Percentiles rank a stretch among this genome's conserved stretches.
Evolutionary conservation across 2,888 invertebrate species (phyloP).

Genomic region (Branchellion lobata): DNA sequence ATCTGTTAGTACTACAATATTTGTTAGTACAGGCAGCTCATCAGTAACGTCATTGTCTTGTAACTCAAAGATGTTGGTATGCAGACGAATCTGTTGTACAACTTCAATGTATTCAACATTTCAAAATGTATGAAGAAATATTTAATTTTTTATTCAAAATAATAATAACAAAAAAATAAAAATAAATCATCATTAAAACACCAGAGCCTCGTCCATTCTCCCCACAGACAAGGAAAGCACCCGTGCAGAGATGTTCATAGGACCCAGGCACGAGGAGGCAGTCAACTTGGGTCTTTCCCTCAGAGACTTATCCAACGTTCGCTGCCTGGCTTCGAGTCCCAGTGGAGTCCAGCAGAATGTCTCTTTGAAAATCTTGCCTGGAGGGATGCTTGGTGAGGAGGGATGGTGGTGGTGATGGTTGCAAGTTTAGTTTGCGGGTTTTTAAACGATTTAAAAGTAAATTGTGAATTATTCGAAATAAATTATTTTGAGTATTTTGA

Average conservation of each 20-base stretch:
- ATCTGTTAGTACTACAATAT: not conserved
- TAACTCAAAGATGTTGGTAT: too few relatives aligned
- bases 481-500: too few relatives aligned
- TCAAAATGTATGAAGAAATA: too few relatives aligned
- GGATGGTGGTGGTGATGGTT: not conserved
- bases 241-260: slow-evolving; percentile 20
- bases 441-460: too few relatives aligned
- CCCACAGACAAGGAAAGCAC: slow-evolving; percentile 21
- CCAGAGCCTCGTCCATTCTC: not conserved
- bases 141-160: too few relatives aligned
- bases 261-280: not conserved
- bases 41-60: too few relatives aligned
- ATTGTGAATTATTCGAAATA: too few relatives aligned
- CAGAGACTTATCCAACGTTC: not conserved
- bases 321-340: slow-evolving; percentile 12
- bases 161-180: not conserved
- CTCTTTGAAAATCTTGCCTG: slow-evolving; percentile 8
- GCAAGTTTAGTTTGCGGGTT: slow-evolving; percentile 1
- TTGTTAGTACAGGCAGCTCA: too few relatives aligned
- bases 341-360: not conserved
- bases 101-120: too few relatives aligned
- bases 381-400: slow-evolving; percentile 28
- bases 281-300: slow-evolving; percentile 4
- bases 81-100: too few relatives aligned
- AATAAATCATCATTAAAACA: not conserved